Evolutionary conservation across 2,113 vertebrate species (phyloP), one percentile per base, ranked within the genome.

Genomic region (Laterallus jamaicensis): DNA sequence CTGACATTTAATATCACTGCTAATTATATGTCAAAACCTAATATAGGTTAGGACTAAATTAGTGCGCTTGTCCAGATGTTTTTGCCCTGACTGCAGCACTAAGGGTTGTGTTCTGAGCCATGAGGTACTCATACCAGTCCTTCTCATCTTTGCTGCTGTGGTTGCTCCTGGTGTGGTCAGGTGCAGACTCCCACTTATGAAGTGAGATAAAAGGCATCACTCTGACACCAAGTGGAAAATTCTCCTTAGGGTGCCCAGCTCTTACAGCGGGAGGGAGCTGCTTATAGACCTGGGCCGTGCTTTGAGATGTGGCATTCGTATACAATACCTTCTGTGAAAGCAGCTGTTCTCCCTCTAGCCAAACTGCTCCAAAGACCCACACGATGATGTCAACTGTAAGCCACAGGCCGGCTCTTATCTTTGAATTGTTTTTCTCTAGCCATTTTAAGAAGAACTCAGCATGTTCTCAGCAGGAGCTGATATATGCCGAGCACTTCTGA

Each of bases 401-500:
- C 90, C 92, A 71, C 90, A 96, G 90, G 93, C 86, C 91, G 92
- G 80, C 88, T 94, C 83, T 94, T 96, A 92, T 95, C 93, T 96
- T 69, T 35, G 42, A 94, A 94, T 96, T 96, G 95, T 96, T 94
- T 93, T 91, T 73, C 88, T 75, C 88, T 78, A 94, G 91, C 86
- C 77, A 70, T 91, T 95, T 97, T 76, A 93, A 94, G 95, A 94
- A 94, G 95, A 94, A 92, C 93, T 96, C 93, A 92, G 92, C 86
- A 40, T 94, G 93, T 95, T 96, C 95, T 93, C 96, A 62, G 88
- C 82, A 87, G 92, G 86, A 96, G 95, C 93, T 96, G 95, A 93
- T 96, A 82, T 95, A 96, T 96, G 93, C 81, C 92, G 86, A 97
- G 91, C 80, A 50, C 83, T 92, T 97, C 92, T 96, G 96, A 96